Evolutionary conservation across 2,113 vertebrate genomes (phyloP).

Genomic region (Gracilinanus agilis): DNA sequence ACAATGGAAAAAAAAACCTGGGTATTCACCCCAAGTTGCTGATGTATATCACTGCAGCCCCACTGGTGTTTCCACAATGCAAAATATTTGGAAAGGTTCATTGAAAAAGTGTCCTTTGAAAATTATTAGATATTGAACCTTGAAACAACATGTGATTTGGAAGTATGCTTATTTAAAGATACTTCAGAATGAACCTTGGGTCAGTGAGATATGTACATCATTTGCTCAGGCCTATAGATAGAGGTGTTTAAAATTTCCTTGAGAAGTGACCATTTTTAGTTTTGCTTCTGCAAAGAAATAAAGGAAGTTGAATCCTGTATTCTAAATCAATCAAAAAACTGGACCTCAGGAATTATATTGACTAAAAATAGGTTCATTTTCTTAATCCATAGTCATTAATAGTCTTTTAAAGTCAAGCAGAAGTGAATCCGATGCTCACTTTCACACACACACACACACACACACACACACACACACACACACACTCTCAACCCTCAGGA

Average conservation of each 20-base stretch:
- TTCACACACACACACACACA: constrained; percentile 22
- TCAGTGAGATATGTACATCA: not conserved
- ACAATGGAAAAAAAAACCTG: constrained; percentile 14
- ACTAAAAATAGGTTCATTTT: constrained; percentile 8
- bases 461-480: constrained; percentile 24
- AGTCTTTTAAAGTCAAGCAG: constrained; percentile 9
- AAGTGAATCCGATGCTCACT: constrained; percentile 47
- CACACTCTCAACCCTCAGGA: constrained; percentile 49
- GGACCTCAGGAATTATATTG: constrained; percentile 2
- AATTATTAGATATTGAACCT: not conserved
- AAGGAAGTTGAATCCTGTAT: not conserved
- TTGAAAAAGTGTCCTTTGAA: not conserved
- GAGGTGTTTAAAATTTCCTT: not conserved
- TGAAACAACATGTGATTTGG: not conserved
- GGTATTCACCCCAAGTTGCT: constrained; percentile 10
- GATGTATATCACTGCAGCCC: not conserved
- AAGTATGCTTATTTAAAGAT: not conserved
- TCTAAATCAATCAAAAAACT: constrained; percentile 46
- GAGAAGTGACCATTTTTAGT: not conserved
- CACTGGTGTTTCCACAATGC: not conserved
- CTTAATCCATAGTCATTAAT: constrained; percentile 33
- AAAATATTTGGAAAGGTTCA: not conserved
- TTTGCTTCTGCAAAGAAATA: not conserved
- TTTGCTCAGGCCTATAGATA: not conserved
- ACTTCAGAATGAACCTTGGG: not conserved